These are phyloP conservation scores for Puffinus mauretanicus DNA, from an alignment of 2,113 vertebrate genomes.

Conservation along the genomic window DNA sequence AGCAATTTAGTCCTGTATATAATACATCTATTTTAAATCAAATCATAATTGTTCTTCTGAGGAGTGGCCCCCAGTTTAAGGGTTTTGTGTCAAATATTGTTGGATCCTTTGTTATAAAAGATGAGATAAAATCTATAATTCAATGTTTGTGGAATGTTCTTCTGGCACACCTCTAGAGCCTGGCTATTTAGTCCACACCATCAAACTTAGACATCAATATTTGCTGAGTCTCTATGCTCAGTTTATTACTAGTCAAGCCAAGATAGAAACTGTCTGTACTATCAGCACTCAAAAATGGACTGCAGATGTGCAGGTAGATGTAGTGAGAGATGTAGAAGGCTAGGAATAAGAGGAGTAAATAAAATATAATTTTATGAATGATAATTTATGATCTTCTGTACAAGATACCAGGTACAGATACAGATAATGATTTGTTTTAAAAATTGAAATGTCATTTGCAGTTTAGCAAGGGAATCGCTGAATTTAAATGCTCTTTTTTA, in stretches of 20 bases:
- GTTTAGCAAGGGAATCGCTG: not conserved
- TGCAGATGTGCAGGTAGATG: not conserved
- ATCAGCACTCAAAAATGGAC: not conserved
- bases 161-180: not conserved
- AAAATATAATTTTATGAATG: not conserved
- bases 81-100: not conserved
- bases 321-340: not conserved
- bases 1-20: not conserved
- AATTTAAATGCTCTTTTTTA: not conserved
- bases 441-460: not conserved
- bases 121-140: not conserved
- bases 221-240: not conserved
- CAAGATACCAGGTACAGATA: not conserved
- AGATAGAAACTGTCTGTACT: not conserved
- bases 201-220: not conserved
- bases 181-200: not conserved
- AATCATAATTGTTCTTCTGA: not conserved
- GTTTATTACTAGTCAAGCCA: not conserved
- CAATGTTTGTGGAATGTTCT: not conserved
- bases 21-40: not conserved
- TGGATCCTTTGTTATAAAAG: not conserved
- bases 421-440: not conserved
- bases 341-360: not conserved
- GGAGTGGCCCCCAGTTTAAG: not conserved
- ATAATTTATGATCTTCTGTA: not conserved